Evolutionary conservation across 2,113 vertebrate species (phyloP), one percentile per base, ranked within the genome.

Genomic region (Chaetodon auriga): DNA sequence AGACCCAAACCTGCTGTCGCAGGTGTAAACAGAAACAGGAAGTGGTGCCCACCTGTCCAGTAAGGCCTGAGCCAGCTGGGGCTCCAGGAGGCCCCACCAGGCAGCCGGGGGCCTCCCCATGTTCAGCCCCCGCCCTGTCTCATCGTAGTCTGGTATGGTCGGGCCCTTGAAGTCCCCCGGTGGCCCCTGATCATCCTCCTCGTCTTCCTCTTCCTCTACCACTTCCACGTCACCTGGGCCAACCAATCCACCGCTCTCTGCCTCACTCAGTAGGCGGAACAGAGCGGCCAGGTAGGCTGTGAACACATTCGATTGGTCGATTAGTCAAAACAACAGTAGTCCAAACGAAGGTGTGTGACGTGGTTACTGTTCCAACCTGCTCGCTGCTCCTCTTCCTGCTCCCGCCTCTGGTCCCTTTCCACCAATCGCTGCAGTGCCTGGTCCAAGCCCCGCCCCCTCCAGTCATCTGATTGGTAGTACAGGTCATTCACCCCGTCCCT

Each of bases 381-480:
- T 73, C 65, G 69, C 78, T 91, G 87, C 53, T 88, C 86, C 70
- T 91, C 92, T 13, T 90, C 88, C 38, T 85, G 83, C 60, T 96
- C 95, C 72, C 90, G 88, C 64, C 93, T 92, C 87, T 95, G 93
- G 46, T 95, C 94, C 45, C 91, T 95, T 83, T 96, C 95, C 81
- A 95, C 87, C 91, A 96, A 80, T 68, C 80, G 94, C 90, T 96
- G 95, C 15, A 96, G 88, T 21, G 96, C 95, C 55, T 95, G 94
- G 21, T 94, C 92, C 63, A 96, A 84, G 78, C 92, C 93, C 51
- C 87, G 87, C 38, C 93, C 91, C 62, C 81, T 94, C 93, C 91
- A 90, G 64, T 83, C 88, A 3, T 92, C 92, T 64, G 91, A 90
- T 69, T 90, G 95, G 87, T 94, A 94, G 89, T 92, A 93, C 2